Base-by-base conservation (phyloP, 2,797 vertebrate genomes). In the Moxostoma hubbsi region DNA sequence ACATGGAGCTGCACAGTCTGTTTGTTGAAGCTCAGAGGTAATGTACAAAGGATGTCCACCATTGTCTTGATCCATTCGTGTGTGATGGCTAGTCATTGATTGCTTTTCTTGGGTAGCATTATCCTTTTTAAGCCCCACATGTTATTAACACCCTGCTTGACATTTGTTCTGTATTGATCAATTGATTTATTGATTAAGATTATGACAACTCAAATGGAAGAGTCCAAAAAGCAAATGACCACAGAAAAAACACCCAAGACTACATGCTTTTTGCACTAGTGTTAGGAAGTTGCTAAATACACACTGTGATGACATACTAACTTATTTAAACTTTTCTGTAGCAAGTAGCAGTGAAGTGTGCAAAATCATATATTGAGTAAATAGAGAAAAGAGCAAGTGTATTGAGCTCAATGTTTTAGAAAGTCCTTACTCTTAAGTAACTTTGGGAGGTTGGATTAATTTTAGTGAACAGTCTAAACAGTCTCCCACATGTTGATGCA, bases 81-180 rank as follows among this genome's bases (percentile, higher is more conserved):
- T 64, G 57, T 75, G 82, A 79, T 85, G 69, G 80, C 68, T 81
- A 83, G 83, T 68, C 79, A 85, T 83, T 67, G 57, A 87, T 85
- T 54, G 10, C 66, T 71, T 81, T 88, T 91, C 77, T 82, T 62
- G 85, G 86, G 88, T 87, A 80, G 89, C 88, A 85, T 92, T 92
- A 93, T 92, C 89, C 83, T 75, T 91, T 88, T 89, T 93, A 92
- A 94, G 93, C 90, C 90, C 87, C 58, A 77, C 62, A 86, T 91
- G 90, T 90, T 91, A 90, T 93, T 94, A 93, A 91, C 89, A 90
- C 90, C 85, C 85, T 83, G 88, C 85, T 83, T 90, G 88, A 88
- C 89, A 90, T 94, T 93, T 93, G 92, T 91, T 91, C 90, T 84
- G 83, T 87, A 93, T 93, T 85, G 92, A 93, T 86, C 65, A 86